A percentile compares a stretch with the other conserved stretches of the same genome.
Evolutionary conservation across 2,888 invertebrate species (phyloP).

Genomic region (Nudaria mundana): DNA sequence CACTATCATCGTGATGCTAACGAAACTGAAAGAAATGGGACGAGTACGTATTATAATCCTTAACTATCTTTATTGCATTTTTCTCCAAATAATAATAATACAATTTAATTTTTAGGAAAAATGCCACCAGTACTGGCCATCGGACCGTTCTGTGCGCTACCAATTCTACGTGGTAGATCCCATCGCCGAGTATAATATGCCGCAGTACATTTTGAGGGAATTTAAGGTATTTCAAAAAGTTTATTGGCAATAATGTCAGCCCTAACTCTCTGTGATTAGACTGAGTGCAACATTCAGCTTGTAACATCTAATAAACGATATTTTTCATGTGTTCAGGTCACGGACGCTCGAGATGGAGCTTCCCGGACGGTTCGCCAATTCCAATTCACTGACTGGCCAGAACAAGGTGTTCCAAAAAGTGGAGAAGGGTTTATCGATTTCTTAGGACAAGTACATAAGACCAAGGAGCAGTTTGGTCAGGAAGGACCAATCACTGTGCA

Average conservation of each 20-base stretch:
- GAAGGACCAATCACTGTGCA: slow-evolving; percentile 99
- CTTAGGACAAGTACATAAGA: slow-evolving; percentile 99
- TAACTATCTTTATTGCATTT: neutral
- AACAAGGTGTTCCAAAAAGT: slow-evolving; percentile 97
- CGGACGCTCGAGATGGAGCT: slow-evolving; percentile 98
- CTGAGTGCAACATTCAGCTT: too few relatives aligned
- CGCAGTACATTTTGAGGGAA: slow-evolving; percentile 98
- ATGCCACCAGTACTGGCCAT: slow-evolving; percentile 99
- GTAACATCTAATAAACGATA: neutral
- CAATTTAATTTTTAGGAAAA: slow-evolving; percentile 88
- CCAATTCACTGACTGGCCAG: slow-evolving; percentile 98
- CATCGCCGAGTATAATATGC: slow-evolving; percentile 99
- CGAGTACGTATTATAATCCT: slow-evolving; percentile 83
- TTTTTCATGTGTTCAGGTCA: slow-evolving; percentile 85
- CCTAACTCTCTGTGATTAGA: too few relatives aligned
- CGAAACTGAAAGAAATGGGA: slow-evolving; percentile 98
- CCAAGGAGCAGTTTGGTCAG: slow-evolving; percentile 99
- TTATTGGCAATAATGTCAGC: neutral
- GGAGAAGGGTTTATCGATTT: slow-evolving; percentile 99
- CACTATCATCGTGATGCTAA: slow-evolving; percentile 99
- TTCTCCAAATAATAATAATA: neutral
- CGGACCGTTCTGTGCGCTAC: slow-evolving; percentile 97
- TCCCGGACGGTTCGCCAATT: slow-evolving; percentile 97
- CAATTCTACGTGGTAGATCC: slow-evolving; percentile 99
- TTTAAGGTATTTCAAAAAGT: slow-evolving; percentile 86